Base-by-base conservation (phyloP, 2,113 vertebrate species). In the Sphyrna mokarran region DNA sequence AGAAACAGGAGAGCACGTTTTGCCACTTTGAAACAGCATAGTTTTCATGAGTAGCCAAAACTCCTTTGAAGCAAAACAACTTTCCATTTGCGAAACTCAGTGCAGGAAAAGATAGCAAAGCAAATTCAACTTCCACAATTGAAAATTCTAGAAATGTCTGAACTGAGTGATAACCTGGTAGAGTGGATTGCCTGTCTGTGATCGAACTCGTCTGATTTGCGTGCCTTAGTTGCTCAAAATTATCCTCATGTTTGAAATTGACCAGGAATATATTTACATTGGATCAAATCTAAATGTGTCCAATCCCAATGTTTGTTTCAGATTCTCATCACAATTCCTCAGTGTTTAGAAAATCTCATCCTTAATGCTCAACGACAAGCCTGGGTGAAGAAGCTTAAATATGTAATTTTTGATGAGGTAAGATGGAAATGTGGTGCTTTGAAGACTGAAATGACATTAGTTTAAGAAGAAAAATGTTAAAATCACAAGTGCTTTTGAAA, bases 391-490 rank as follows among this genome's bases (percentile, higher is more conserved):
- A 96, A 58, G 68, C 97, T 97, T 96, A 96, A 96, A 91, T 97
- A 97, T 0, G 96, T 97, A 87, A 97, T 97, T 96, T 97, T 98
- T 96, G 97, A 97, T 96, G 97, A 98, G 97, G 97, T 97, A 96
- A 0, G 96, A 78, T 66, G 33, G 58, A 66, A 83, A 3, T 43
- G 96, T 96, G 16, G 14, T 7, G 33, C 37, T 37, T 37, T 95
- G 91, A 95, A n/a, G 94, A 70, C 8, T 89, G 93, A 90, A 86
- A 8, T 90, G 93, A 89, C 1, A 68, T 94, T 95, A 83, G 14
- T 3, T 72, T 0, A 87, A 95, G 95, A 89, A 70, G 16, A 66
- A 20, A 66, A 9, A 93, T n/a, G 63, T 6, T 91, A 63, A 90
- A 63, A 63, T 89, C 3, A 58, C 86, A 89, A 2, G 86, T 89